Base-by-base conservation (phyloP, 92 coral and sea anemone species). In the Bergia puertoricense region DNA sequence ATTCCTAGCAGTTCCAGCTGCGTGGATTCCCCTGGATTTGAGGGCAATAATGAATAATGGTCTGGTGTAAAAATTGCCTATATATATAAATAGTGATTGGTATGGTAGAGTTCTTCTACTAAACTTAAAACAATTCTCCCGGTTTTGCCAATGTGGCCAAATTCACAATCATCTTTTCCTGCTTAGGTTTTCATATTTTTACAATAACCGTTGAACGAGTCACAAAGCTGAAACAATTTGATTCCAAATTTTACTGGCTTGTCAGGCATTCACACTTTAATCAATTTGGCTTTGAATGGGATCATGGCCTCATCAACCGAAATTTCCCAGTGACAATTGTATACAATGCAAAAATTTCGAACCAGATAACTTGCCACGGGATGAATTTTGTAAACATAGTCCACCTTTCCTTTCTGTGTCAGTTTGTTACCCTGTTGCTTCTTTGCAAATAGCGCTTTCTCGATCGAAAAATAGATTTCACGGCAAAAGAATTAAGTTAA, bases 231-330 rank as follows among this genome's bases (percentile, higher is more conserved):
- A 30, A 30, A 30, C 30, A 30, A 30, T 30, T 30, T 30, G 30
- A 30, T 30, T 0, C 81, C 13, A 74, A 30, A 30, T 30, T 30
- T 30, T 30, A 90, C 85, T 15, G 95, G 95, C 89, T 90, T 90
- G 83, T 90, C 57, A 2, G 93, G 91, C 95, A 93, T 93, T 73
- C 88, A 72, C 43, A 89, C 91, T 80, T 80, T 91, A 1, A 78
- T 80, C 51, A 89, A 79, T 51, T 73, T 89, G 30, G 88, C 91
- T 56, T 89, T 85, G 48, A 85, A 91, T 20, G 90, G 94, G 10
- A 91, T 81, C 92, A 85, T 85, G 18, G 89, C 90, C 56, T 89
- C 91, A 39, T 89, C 91, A 45, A 89, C 77, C 16, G 90, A 91
- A 80, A 89, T 59, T 50, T 91, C 86, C 2, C 43, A 51, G 68